Evolutionary conservation across 1,140 invertebrate species (phyloP), one percentile per base, ranked within the genome.

Genomic region (Chironomus tepperi): DNA sequence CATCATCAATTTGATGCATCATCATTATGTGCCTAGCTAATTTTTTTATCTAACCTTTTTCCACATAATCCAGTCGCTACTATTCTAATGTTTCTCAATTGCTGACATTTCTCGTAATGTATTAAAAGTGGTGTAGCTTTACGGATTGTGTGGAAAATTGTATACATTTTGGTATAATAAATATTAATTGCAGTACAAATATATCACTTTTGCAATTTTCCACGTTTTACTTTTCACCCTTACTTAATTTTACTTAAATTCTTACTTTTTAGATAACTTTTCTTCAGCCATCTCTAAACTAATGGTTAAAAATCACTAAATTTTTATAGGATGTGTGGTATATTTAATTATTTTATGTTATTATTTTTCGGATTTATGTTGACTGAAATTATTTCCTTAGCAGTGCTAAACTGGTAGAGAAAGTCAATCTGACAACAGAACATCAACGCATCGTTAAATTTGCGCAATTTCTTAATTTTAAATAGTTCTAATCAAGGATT

Each of bases 261-360:
- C 74, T 75, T 24, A 76, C 43, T 77, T 77, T 73, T 77, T 77
- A 18, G 76, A 76, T n/a, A 77, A 74, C n/a, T 75, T 77, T 70
- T 75, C 76, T 73, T 64, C 74, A 15, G 73, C 42, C 74, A 75
- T 74, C 24, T 34, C 24, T 34, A 34, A 34, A 34, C 1, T 34
- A 34, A 34, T 34, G 24, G 24, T 34, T n/a, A 34, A 34, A 2
- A 34, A 34, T 34, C 24, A 34, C 24, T 34, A 1, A 34, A 34
- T 34, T 34, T 34, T 5, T 34, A 34, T 34, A 34, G 24, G 24
- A 34, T 34, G 5, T 2, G 1, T 34, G 5, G 24, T n/a, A 34
- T 34, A 34, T 34, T 34, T 34, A 34, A 5, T 34, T 34, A 34
- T 34, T 34, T 34, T 34, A 34, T 34, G 24, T 34, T 34, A 34